Evolutionary conservation across 1,140 invertebrate species (phyloP), one percentile per base, ranked within the genome.

Genomic region (Heterodera carotae): DNA sequence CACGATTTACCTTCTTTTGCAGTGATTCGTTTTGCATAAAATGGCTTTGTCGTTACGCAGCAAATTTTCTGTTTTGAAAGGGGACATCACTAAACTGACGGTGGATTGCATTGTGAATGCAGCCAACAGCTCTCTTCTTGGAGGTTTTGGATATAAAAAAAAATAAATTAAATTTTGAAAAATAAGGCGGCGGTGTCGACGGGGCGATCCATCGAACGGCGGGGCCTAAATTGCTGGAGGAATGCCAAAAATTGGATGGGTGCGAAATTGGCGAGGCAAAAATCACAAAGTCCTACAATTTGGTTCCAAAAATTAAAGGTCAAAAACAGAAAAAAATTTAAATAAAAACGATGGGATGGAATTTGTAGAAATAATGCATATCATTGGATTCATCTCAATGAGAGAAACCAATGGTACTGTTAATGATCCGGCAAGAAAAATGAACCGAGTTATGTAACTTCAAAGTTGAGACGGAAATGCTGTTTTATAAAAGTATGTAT

Each of bases 51-150:
- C 71, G 29, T 69, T 77, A 27, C 6, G 56, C 25, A 75, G 56
- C 29, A 78, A 78, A 78, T 7, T 78, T 31, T 27, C 10, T 22
- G 56, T 79, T 64, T 56, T 79, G 56, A 48, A 36, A 69, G 77
- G 74, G 8, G 77, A 79, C 68, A 79, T 79, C 33, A 79, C 77
- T 27, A 79, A 76, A 39, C 18, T 79, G 18, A 39, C 62, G 53
- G 59, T 79, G 29, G 77, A 79, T 71, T 70, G 36, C n/a, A 79
- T 79, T 66, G 77, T 79, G 31, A 79, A 79, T 29, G 77, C 77
- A 36, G 77, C 77, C 7, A 78, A 79, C 31, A 81, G 71, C 29
- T 53, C 39, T 56, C 60, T 79, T 8, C 74, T 78, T 22, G 77
- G 77, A 18, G 76, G 71, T 73, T 56, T 48, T n/a, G 6, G 31